Base-by-base conservation (phyloP, 2,797 vertebrate genomes). In the Peromyscus melanophrys region DNA sequence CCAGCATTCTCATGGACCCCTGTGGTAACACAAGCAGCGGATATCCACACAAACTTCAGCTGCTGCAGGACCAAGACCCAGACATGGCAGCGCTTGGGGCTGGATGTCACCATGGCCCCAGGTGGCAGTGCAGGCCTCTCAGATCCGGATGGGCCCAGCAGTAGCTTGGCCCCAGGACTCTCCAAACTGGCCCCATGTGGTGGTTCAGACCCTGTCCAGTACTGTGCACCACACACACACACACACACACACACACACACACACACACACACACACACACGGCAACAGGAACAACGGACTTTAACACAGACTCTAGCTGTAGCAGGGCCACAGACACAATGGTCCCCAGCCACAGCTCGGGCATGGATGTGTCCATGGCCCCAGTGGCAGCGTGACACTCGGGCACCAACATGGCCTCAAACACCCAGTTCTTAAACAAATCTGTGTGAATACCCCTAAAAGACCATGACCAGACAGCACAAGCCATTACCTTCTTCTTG, bases 371-470 rank as follows among this genome's bases (percentile, higher is more conserved):
- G 21, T 73, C 17, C 21, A 25, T 73, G 10, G 9, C 23, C 37
- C 21, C 10, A 40, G 37, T 25, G 23, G 37, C 19, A 73, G 21
- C 11, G 21, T 40, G 37, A 73, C 37, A 2, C 71, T 40, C 11
- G 10, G 71, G 1, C 69, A 21, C 69, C 69, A 37, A 37, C 69
- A 37, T 71, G n/a, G 69, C n/a, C 19, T 71, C 8, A 71, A 37
- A 25, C 89, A 31, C 11, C 16, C 29, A 88, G 16, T 37, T 93
- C 31, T 85, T 96, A 78, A 96, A 61, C 77, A 92, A 69, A 78
- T 92, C 27, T 91, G 34, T 37, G 83, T 73, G 71, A 43, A 92
- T 84, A 77, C 0, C 49, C 40, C 11, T 9, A 12, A 57, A 96
- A 83, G 6, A 77, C 75, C 1, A 16, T 82, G n/a, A 73, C n/a